phyloP scores from a whole-genome alignment of 2,888 invertebrate genomes.

The Eilema caniola region DNA sequence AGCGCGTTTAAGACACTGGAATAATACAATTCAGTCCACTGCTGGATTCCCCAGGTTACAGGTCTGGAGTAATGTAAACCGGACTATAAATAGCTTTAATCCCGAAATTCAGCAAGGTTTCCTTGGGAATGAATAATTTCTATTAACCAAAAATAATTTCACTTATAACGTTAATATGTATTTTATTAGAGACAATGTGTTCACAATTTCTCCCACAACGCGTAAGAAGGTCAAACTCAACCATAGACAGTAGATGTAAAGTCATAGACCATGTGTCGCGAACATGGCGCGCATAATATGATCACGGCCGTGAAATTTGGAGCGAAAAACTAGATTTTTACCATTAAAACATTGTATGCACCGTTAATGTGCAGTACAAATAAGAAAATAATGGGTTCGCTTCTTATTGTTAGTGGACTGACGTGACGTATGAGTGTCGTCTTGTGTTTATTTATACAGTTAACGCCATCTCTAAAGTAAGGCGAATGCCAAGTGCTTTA shows the following conservation, averaged over 20 bases:
- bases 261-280: slow-evolving; percentile 37
- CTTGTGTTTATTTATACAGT: neutral
- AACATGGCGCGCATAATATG: slow-evolving; percentile 41
- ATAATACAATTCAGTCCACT: too few relatives aligned
- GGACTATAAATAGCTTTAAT: too few relatives aligned
- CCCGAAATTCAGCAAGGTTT: too few relatives aligned
- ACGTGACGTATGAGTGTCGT: slow-evolving; percentile 15
- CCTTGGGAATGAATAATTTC: too few relatives aligned
- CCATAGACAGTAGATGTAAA: neutral
- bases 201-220: slow-evolving; percentile 43
- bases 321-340: slow-evolving; percentile 72
- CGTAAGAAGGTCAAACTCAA: slow-evolving; percentile 49
- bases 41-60: too few relatives aligned
- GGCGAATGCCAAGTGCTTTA: neutral
- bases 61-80: too few relatives aligned
- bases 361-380: slow-evolving; percentile 46
- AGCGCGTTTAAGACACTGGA: too few relatives aligned
- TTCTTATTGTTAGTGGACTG: slow-evolving; percentile 16
- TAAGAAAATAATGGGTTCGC: slow-evolving; percentile 28
- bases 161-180: neutral
- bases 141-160: neutral
- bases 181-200: slow-evolving; percentile 1
- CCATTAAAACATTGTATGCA: slow-evolving; percentile 53
- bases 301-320: slow-evolving; percentile 73
- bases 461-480: neutral